These are phyloP conservation scores for Drosophila austrosaltans DNA, from an alignment of 2,888 invertebrate species.

Conservation along the genomic window DNA sequence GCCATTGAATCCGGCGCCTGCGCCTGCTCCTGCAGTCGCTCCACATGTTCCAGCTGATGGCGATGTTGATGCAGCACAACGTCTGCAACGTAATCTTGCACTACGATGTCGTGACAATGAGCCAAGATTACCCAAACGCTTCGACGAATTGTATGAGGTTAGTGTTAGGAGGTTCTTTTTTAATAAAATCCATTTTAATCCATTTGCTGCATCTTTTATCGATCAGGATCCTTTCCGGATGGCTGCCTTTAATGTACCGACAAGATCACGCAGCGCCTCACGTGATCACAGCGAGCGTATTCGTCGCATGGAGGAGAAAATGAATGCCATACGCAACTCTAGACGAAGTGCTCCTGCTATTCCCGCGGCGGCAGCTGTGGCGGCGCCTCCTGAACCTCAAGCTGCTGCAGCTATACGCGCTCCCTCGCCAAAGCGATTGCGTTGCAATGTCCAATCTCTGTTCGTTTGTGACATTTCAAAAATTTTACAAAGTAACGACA, in stretches of 20 bases:
- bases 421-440: slow-evolving; percentile 86
- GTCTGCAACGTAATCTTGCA: slow-evolving; percentile 82
- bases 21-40: slow-evolving; percentile 4
- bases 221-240: slow-evolving; percentile 84
- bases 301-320: slow-evolving; percentile 87
- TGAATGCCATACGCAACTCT: slow-evolving; percentile 83
- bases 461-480: slow-evolving; percentile 93
- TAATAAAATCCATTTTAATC: background rate
- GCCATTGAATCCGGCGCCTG: slow-evolving; percentile 33
- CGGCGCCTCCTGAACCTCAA: slow-evolving; percentile 2
- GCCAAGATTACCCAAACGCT: slow-evolving; percentile 81
- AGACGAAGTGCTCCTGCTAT: slow-evolving; percentile 73
- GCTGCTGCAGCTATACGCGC: slow-evolving; percentile 60
- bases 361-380: slow-evolving; percentile 46
- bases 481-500: slow-evolving; percentile 84
- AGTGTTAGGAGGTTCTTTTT: background rate
- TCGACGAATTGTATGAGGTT: slow-evolving; percentile 83
- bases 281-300: slow-evolving; percentile 87
- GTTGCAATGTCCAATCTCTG: slow-evolving; percentile 89
- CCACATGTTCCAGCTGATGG: slow-evolving; percentile 43
- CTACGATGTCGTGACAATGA: slow-evolving; percentile 82
- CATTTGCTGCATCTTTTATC: background rate
- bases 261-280: slow-evolving; percentile 83
- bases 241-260: slow-evolving; percentile 85
- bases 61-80: slow-evolving; percentile 82